Percentiles rank a stretch among this genome's conserved stretches.
Evolutionary conservation across 2,888 invertebrate genomes (phyloP).

Genomic region (Autographa gamma): DNA sequence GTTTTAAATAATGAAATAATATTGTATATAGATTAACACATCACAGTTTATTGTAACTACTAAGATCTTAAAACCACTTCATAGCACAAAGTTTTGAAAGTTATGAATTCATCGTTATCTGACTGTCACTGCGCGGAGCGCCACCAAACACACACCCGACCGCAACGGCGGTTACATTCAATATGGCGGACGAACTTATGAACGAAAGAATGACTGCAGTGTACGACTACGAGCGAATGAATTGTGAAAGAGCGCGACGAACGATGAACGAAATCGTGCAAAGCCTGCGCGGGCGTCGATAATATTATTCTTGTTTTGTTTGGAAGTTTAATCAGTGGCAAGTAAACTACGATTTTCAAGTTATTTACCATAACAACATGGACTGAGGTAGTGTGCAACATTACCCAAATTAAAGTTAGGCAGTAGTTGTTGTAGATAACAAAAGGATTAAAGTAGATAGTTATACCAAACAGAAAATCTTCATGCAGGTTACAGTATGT

Average conservation of each 20-base stretch:
- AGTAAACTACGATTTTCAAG: neutral
- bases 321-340: constrained; percentile 17
- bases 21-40: constrained; percentile 62
- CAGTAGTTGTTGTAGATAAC: too few species aligned
- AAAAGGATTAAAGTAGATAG: too few species aligned
- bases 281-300: constrained; percentile 45
- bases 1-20: constrained; percentile 56
- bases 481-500: neutral
- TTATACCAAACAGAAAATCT: constrained; percentile 9
- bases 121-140: constrained; percentile 80
- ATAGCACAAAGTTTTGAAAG: constrained; percentile 73
- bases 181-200: constrained; percentile 77
- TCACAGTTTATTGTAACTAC: constrained; percentile 65
- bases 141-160: constrained; percentile 70
- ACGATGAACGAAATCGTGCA: constrained; percentile 41
- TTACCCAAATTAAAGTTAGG: too few species aligned
- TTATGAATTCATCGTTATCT: constrained; percentile 77
- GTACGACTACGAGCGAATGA: constrained; percentile 53
- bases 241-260: constrained; percentile 50
- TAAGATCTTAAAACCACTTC: constrained; percentile 61
- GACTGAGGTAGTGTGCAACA: too few species aligned
- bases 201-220: constrained; percentile 53
- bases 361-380: constrained; percentile 3
- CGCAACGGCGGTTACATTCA: constrained; percentile 72
- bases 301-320: constrained; percentile 30